Evolutionary conservation across 1,140 invertebrate species (phyloP), one percentile per base, ranked within the genome.

Genomic region (Heliothis virescens): DNA sequence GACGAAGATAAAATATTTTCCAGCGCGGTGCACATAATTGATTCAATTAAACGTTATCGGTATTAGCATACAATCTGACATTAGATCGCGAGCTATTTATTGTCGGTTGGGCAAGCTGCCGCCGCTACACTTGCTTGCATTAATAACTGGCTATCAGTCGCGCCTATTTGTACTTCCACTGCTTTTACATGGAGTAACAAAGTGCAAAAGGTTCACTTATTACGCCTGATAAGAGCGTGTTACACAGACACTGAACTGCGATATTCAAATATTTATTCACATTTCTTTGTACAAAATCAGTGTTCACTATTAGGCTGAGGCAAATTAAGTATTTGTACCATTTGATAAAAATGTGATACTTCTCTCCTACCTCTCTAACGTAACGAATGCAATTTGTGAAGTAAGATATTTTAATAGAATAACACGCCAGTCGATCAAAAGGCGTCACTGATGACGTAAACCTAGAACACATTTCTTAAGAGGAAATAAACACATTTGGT

Each of bases 21-120:
- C 48, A 53, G 12, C n/a, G 34, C 48, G n/a, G 16, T 15, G 63
- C 18, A 47, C 67, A 71, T 71, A 71, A 71, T 71, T 71, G 67
- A 52, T 53, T 71, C 67, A 71, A 71, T 71, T 71, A 71, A 34
- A 29, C 48, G 21, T 71, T 71, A 71, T 71, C 67, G 26, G 5
- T 15, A 71, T 71, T 71, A 67, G 67, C 48, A 71, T 71, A 71
- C 67, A 71, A 71, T 71, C 67, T 71, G 67, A 41, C 48, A 16
- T 53, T 15, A 21, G 21, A 71, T 71, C 67, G 67, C 13, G 48
- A n/a, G 67, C 48, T 67, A 48, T 67, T 67, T 67, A 48, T 67
- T 67, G 26, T 29, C 60, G 2, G 41, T 67, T 67, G 63, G 41
- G 63, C 63, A 63, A 63, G 26, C 60, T 18, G 16, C 55, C 13